These are phyloP conservation scores for Phortica variegata DNA, from an alignment of 1,140 invertebrate genomes.

Conservation along the genomic window DNA sequence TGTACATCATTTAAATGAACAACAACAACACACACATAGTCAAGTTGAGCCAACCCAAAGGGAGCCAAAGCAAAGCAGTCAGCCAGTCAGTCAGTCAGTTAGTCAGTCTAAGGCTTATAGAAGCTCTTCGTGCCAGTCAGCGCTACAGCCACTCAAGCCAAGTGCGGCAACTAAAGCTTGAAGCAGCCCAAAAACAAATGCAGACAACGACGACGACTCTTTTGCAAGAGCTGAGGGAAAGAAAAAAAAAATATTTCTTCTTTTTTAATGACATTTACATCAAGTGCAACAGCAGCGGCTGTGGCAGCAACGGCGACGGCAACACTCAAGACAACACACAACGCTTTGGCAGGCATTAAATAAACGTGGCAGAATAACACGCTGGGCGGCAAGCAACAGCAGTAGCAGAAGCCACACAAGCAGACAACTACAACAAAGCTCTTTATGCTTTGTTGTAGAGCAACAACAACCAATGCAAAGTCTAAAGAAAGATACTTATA, in stretches of 20 bases:
- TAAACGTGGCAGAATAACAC: neutral
- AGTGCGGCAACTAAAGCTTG: conserved; percentile 13
- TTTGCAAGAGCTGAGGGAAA: neutral
- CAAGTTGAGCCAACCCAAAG: no score
- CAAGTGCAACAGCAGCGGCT: conserved; percentile 6
- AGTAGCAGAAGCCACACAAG: conserved; percentile 29
- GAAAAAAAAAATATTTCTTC: conserved; percentile 10
- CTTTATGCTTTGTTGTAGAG: no score
- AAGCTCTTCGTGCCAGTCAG: conserved; percentile 10
- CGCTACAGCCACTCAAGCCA: conserved; percentile 1
- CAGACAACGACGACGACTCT: conserved; percentile 1
- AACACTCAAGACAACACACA: no score
- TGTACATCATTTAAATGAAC: conserved; percentile 27
- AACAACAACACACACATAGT: neutral
- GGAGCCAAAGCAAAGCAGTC: no score
- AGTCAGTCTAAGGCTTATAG: no score
- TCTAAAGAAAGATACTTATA: no score
- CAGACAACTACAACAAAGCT: no score
- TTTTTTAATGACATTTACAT: conserved; percentile 42
- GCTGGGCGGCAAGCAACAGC: conserved; percentile 9
- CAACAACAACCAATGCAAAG: no score
- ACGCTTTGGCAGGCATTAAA: conserved; percentile 5
- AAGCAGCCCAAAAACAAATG: neutral
- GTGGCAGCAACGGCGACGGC: no score
- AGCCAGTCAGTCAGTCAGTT: no score